Percentiles rank a stretch among this genome's conserved stretches.
Evolutionary conservation across 1,140 invertebrate genomes (phyloP).

Genomic region (Drosophila truncata): DNA sequence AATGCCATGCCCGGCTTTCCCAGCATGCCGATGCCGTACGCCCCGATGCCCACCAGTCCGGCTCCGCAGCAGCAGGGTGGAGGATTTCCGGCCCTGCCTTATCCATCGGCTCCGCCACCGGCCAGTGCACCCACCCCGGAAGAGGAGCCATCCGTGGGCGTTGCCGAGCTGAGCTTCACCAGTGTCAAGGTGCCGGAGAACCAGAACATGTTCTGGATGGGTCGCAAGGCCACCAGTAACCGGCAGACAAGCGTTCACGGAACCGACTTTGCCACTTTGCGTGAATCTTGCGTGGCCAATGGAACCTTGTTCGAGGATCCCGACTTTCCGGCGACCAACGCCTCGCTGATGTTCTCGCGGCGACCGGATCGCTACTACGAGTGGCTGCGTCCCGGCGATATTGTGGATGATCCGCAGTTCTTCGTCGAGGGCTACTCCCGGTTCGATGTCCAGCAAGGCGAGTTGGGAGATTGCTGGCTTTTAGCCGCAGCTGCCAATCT

Average conservation of each 20-base stretch:
- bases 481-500: constrained; percentile 98
- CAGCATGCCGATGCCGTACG: constrained; percentile 77
- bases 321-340: constrained; percentile 92
- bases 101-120: constrained; percentile 52
- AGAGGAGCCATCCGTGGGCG: constrained; percentile 75
- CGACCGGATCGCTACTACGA: constrained; percentile 91
- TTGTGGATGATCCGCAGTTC: constrained; percentile 93
- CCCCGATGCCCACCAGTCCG: constrained; percentile 55
- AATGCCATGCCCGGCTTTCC: constrained; percentile 58
- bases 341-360: constrained; percentile 92
- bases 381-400: constrained; percentile 95
- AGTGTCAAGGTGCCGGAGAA: constrained; percentile 81
- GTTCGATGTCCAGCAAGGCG: constrained; percentile 99
- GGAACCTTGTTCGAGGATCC: constrained; percentile 95
- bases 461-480: constrained; percentile 99
- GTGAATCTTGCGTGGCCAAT: constrained; percentile 89
- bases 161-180: constrained; percentile 73
- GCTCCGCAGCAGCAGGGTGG: constrained; percentile 55
- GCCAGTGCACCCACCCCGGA: constrained; percentile 61
- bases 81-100: constrained; percentile 57
- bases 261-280: constrained; percentile 90
- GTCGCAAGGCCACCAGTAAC: constrained; percentile 61
- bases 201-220: constrained; percentile 80
- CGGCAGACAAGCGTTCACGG: constrained; percentile 75
- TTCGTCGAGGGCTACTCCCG: constrained; percentile 97